Percentiles rank a stretch among this genome's conserved stretches.
Conservation (phyloP, 2,113 vertebrate species). For the Datnioides undecimradiatus region DNA sequence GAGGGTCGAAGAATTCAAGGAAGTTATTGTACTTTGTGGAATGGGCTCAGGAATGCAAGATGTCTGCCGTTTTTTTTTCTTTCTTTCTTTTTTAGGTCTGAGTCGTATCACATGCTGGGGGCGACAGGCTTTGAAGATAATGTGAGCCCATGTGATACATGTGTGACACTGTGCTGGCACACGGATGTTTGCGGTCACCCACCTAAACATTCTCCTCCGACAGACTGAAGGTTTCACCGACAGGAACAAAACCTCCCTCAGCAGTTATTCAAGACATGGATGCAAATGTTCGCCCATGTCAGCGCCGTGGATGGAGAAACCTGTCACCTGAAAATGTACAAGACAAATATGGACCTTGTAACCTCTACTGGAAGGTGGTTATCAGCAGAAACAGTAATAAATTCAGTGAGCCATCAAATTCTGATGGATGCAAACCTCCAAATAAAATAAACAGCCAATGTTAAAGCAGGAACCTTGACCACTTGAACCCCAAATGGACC, state of each 20-base stretch:
- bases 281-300: not conserved
- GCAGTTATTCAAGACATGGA: not conserved
- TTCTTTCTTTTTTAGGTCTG: conserved; percentile 82
- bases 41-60: conserved; percentile 91
- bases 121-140: conserved; percentile 89
- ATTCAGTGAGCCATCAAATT: conserved; percentile 1
- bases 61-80: conserved; percentile 85
- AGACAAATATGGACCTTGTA: conserved; percentile 6
- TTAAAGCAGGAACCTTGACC: conserved; percentile 42
- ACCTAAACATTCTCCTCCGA: conserved; percentile 49
- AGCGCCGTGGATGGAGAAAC: not conserved
- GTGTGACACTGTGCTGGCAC: conserved; percentile 39
- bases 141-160: conserved; percentile 49
- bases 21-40: conserved; percentile 99
- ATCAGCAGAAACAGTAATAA: conserved; percentile 16
- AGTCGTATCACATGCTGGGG: conserved; percentile 81
- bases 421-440: not conserved
- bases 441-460: conserved; percentile 32
- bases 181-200: conserved; percentile 61
- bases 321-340: conserved; percentile 25
- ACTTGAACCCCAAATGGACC: conserved; percentile 7
- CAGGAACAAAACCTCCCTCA: not conserved
- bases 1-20: conserved; percentile 98
- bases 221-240: conserved; percentile 4
- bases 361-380: conserved; percentile 12